Conservation (phyloP, 1,140 invertebrate genomes). For the Temnothorax nylanderi region DNA sequence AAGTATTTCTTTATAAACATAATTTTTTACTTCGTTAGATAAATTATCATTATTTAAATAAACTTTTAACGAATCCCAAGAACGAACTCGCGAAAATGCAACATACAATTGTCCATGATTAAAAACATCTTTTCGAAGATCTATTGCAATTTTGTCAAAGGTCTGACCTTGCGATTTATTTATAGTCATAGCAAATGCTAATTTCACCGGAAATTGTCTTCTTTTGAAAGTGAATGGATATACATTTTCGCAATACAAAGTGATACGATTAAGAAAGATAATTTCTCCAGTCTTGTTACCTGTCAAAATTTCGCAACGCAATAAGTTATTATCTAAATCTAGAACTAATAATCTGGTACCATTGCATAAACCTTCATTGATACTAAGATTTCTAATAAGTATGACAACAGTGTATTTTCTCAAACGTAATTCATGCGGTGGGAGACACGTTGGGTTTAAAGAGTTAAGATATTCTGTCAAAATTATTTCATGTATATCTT, state of each 20-base stretch:
- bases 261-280: neutral
- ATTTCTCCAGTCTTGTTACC: neutral
- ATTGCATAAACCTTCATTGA: neutral
- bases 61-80: neutral
- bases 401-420: neutral
- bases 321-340: conserved; percentile 19
- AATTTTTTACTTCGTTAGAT: neutral
- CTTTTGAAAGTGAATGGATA: neutral
- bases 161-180: too few species aligned
- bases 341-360: neutral
- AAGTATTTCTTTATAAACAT: conserved; percentile 1
- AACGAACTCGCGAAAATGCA: neutral
- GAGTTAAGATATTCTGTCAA: too few species aligned
- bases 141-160: neutral
- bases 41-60: neutral
- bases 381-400: conserved; percentile 3
- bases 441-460: neutral
- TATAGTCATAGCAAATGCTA: neutral
- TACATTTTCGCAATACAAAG: neutral
- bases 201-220: conserved; percentile 15
- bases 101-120: conserved; percentile 5
- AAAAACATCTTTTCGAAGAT: neutral
- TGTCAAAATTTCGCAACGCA: conserved; percentile 10
- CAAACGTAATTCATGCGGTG: neutral
- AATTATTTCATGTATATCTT: too few species aligned